Evolutionary conservation across 2,888 invertebrate genomes (phyloP), one percentile per base, ranked within the genome.

Genomic region (Torymus aiolomorphi): DNA sequence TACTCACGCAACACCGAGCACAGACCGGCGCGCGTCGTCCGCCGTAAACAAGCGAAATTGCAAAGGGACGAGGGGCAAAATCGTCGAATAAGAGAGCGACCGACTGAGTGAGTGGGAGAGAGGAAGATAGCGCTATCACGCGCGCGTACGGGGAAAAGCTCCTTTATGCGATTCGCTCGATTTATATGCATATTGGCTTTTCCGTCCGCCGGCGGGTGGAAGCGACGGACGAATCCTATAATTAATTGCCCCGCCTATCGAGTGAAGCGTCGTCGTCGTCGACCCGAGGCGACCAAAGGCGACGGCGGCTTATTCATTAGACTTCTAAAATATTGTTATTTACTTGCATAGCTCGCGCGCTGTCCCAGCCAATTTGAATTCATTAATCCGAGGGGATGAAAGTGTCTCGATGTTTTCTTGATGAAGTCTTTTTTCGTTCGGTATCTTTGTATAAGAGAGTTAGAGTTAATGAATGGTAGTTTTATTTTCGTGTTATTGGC

Each of bases 111-210:
- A 31, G 62, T 52, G 57, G 66, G 2, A 52, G 69, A 4, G 12
- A 52, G 8, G 18, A 12, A 18, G 49, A 31, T 31, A 31, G 31
- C 31, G 31, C 31, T 31, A 31, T 31, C 31, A 31, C 31, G 31
- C 8, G 3, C 31, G 31, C 67, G n/a, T 8, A 14, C 14, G 16
- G 79, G 65, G 51, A n/a, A 72, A 73, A 73, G 76, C 80, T 80
- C 65, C 76, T 80, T 80, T 76, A 73, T 71, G 76, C 75, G 63
- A 78, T 75, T 73, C 78, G 66, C 75, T 81, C 75, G 78, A 81
- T 81, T 81, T 81, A 78, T 81, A 78, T 81, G 80, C 80, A 81
- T 81, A 81, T 81, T 78, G 80, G 80, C 71, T 81, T 74, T 75
- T 75, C 54, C 66, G 31, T 31, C 31, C 31, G 31, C 54, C n/a